phyloP scores from a whole-genome alignment of 2,113 vertebrate species.

The Ellobius talpinus region DNA sequence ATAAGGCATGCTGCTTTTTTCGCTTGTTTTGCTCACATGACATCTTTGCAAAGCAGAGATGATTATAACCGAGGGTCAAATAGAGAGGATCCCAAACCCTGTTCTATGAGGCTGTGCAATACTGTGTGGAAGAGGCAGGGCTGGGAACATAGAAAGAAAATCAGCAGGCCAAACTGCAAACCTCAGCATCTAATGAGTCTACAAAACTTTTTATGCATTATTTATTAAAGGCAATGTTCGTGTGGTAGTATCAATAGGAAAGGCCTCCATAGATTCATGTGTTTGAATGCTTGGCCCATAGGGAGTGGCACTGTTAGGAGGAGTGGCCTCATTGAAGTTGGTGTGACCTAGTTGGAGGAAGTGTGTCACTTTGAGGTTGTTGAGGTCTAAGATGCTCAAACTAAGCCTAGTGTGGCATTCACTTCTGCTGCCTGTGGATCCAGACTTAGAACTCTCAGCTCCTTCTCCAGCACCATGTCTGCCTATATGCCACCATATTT shows the following conservation, averaged over 20 bases:
- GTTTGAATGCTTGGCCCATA: neutral
- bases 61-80: neutral
- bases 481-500: neutral
- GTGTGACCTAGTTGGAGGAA: neutral
- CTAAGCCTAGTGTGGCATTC: neutral
- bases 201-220: neutral
- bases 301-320: neutral
- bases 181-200: neutral
- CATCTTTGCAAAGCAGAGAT: neutral
- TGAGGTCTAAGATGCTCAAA: neutral
- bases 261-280: neutral
- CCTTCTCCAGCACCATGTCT: neutral
- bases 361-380: neutral
- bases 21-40: neutral
- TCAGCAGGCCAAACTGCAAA: neutral
- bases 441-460: neutral
- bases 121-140: rapidly evolving
- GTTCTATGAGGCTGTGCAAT: neutral
- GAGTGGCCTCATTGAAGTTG: too few relatives aligned
- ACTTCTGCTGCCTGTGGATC: neutral
- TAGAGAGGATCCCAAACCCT: neutral
- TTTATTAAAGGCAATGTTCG: neutral
- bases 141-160: too few relatives aligned
- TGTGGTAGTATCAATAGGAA: neutral
- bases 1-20: neutral